Conservation (phyloP, 2,888 invertebrate species). For the Lamellibrachia columna region DNA sequence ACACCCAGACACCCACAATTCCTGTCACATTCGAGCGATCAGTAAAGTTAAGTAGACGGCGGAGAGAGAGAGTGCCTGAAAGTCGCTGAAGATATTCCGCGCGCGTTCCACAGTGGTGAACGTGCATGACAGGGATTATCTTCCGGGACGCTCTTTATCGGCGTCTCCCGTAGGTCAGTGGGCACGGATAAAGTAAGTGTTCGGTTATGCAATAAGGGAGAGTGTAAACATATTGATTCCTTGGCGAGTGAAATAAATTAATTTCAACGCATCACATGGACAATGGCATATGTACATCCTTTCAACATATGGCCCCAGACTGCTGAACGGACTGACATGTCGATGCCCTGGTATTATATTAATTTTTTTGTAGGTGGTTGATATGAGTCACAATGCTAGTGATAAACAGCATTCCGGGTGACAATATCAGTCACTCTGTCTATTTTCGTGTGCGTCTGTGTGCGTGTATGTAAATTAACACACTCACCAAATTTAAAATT, state of each 20-base stretch:
- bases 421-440: too few species aligned
- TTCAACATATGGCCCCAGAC: too few species aligned
- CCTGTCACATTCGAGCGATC: background rate
- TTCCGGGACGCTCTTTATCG: background rate
- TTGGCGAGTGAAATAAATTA: slow-evolving; percentile 8
- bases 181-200: background rate
- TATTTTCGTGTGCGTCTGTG: too few species aligned
- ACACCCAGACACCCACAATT: background rate
- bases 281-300: background rate
- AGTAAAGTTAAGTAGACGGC: background rate
- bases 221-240: background rate
- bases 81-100: background rate
- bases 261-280: background rate
- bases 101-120: background rate
- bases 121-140: background rate
- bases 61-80: background rate
- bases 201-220: background rate
- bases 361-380: too few species aligned
- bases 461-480: too few species aligned
- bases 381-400: too few species aligned
- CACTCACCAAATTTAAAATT: too few species aligned
- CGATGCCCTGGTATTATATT: too few species aligned
- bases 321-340: too few species aligned
- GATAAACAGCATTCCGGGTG: too few species aligned
- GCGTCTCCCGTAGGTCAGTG: background rate